Conservation (phyloP, 2,888 invertebrate species). For the Anorthoa munda region DNA sequence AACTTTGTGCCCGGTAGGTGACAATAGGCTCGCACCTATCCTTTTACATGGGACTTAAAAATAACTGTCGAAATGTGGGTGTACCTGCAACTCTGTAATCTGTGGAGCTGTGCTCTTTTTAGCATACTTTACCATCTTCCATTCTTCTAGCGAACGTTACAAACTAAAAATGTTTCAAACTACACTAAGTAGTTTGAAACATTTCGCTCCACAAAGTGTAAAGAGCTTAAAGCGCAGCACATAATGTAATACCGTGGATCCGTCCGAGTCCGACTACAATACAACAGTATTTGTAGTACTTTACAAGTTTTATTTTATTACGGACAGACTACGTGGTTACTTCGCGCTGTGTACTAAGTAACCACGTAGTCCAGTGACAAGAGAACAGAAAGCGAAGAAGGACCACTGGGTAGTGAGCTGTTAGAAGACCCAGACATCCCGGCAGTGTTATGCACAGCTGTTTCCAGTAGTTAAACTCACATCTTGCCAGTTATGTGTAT, state of each 20-base stretch:
- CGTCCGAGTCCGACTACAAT: background rate
- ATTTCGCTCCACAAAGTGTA: slow-evolving; percentile 7
- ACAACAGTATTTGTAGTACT: slow-evolving; percentile 24
- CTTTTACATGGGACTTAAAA: too few species aligned
- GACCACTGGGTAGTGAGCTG: background rate
- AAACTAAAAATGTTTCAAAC: too few species aligned
- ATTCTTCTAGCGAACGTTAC: too few species aligned
- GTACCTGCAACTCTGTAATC: too few species aligned
- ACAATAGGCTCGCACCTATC: too few species aligned
- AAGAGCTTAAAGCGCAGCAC: slow-evolving; percentile 5
- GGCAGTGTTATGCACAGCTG: too few species aligned
- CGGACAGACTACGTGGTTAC: slow-evolving; percentile 22
- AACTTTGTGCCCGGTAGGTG: too few species aligned
- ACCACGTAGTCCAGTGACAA: background rate
- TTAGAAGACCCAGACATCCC: too few species aligned
- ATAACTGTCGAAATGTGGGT: too few species aligned
- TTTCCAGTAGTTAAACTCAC: too few species aligned
- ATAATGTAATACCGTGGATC: slow-evolving; percentile 1
- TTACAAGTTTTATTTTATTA: slow-evolving; percentile 42
- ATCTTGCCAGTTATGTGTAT: too few species aligned
- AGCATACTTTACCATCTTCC: background rate
- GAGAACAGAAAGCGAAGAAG: background rate
- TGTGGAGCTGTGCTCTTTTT: background rate
- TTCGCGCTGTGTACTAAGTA: background rate
- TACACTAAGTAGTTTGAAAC: slow-evolving; percentile 10